A percentile compares a stretch with the other conserved stretches of the same genome.
Evolutionary conservation across 2,888 invertebrate species (phyloP).

Genomic region (Limnephilus marmoratus): DNA sequence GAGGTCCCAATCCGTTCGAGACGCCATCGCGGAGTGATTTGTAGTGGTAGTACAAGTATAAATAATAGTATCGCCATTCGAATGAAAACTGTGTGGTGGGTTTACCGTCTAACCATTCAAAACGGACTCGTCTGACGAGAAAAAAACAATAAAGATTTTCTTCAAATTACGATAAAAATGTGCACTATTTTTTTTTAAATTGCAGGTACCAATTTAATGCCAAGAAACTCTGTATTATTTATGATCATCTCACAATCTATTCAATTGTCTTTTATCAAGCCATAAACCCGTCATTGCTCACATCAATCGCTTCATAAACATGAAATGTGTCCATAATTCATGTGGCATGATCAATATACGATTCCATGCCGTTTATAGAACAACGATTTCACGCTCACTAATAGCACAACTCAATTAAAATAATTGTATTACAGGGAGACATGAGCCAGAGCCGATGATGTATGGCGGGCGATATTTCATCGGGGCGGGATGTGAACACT

Average conservation of each 20-base stretch:
- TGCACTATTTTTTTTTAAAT: neutral
- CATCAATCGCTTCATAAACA: slow-evolving; percentile 4
- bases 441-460: slow-evolving; percentile 11
- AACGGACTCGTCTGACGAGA: too few species aligned
- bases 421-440: slow-evolving; percentile 30
- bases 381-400: slow-evolving; percentile 33
- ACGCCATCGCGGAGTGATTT: too few species aligned
- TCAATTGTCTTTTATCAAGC: neutral
- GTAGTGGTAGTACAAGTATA: too few species aligned
- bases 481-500: neutral
- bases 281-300: neutral
- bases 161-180: too few species aligned
- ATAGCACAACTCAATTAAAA: slow-evolving; percentile 50
- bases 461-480: slow-evolving; percentile 15
- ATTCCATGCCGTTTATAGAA: slow-evolving; percentile 30
- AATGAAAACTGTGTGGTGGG: too few species aligned
- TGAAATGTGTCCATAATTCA: slow-evolving; percentile 37
- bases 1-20: too few species aligned
- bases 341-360: slow-evolving; percentile 25
- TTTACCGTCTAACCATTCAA: too few species aligned
- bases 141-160: too few species aligned
- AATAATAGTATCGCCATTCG: too few species aligned
- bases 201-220: too few species aligned
- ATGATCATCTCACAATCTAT: neutral
- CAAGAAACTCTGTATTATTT: too few species aligned